phyloP scores from a whole-genome alignment of 2,797 vertebrate species.

The Myotis pilosus region DNA sequence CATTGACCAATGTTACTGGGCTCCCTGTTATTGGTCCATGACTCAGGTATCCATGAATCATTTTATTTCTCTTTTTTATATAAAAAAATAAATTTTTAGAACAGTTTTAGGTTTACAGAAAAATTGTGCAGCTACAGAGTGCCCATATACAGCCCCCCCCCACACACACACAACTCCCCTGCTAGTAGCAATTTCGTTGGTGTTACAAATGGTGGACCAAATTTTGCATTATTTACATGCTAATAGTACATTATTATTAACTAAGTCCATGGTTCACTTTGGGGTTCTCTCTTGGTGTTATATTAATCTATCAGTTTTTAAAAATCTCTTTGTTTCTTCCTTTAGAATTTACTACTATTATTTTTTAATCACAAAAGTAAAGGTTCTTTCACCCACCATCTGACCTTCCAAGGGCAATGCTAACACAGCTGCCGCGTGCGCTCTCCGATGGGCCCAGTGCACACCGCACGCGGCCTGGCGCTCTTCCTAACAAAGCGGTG shows the following conservation, averaged over 20 bases:
- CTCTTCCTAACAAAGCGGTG: not conserved
- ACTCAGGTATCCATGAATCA: no score
- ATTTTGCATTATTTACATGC: no score
- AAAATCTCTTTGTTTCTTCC: not conserved
- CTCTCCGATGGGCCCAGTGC: rapidly evolving
- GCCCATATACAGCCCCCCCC: not conserved
- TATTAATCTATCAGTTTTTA: not conserved
- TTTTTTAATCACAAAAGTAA: not conserved
- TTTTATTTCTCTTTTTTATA: not conserved
- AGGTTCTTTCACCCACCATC: not conserved
- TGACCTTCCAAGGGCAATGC: not conserved
- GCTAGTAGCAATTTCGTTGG: rapidly evolving
- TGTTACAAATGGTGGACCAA: not conserved
- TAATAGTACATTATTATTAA: not conserved
- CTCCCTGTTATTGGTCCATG: no score
- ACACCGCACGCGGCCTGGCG: not conserved
- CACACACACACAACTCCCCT: no score
- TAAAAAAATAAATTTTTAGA: not conserved
- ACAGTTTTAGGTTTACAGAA: not conserved
- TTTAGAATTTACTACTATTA: not conserved
- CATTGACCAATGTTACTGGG: no score
- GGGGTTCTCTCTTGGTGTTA: not conserved
- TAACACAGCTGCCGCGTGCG: rapidly evolving
- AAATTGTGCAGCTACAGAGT: not conserved
- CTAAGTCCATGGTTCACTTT: not conserved